phyloP scores from a whole-genome alignment of 2,888 invertebrate genomes.

The Smittia aterrima region DNA sequence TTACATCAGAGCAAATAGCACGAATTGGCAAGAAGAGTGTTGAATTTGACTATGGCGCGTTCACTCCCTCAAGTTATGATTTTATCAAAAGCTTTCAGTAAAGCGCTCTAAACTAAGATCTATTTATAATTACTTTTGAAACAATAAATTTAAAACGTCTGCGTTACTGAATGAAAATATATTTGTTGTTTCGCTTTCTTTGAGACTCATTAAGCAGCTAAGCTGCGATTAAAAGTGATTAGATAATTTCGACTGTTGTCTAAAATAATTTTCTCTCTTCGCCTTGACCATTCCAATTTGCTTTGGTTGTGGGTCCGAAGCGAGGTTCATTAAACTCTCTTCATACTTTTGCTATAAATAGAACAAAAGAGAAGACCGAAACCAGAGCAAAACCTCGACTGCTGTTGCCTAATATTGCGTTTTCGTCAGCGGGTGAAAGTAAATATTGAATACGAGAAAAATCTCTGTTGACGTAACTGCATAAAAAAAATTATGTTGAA shows the following conservation, averaged over 20 bases:
- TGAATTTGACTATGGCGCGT: not conserved
- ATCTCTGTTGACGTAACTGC: too few relatives aligned
- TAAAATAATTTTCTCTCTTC: not conserved
- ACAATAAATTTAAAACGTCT: not conserved
- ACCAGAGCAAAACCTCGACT: not conserved
- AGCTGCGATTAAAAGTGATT: not conserved
- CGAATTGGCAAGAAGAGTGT: not conserved
- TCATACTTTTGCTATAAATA: not conserved
- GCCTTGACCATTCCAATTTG: not conserved
- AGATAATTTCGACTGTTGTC: slow-evolving; percentile 5
- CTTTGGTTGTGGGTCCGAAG: too few relatives aligned
- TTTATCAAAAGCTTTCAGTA: not conserved
- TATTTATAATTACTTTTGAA: not conserved
- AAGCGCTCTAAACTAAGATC: not conserved
- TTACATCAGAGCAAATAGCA: not conserved
- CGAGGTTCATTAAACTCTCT: not conserved
- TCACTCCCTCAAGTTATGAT: not conserved
- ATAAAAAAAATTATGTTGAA: too few relatives aligned
- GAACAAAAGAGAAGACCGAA: not conserved
- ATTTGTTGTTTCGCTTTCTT: not conserved
- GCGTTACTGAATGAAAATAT: not conserved
- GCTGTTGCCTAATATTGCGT: not conserved
- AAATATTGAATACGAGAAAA: not conserved
- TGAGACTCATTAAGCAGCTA: not conserved
- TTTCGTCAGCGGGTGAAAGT: slow-evolving; percentile 7